phyloP scores from a whole-genome alignment of 2,888 invertebrate genomes.

The Meandrusa payeni region DNA sequence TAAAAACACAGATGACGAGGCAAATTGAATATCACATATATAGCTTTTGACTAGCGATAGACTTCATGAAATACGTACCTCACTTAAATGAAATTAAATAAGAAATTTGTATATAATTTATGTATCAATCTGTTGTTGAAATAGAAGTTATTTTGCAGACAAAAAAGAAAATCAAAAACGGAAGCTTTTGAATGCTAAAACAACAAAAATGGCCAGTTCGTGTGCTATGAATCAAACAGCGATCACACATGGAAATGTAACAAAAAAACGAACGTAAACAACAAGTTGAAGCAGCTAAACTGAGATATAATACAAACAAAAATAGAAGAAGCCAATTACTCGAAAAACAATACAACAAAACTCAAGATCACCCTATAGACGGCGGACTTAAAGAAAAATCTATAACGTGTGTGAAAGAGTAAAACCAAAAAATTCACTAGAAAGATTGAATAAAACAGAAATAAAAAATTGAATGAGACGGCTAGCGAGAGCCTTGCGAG shows the following conservation, averaged over 20 bases:
- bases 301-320: constrained; percentile 9
- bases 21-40: too few species aligned
- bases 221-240: constrained; percentile 9
- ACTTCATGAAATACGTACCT: too few species aligned
- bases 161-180: constrained; percentile 21
- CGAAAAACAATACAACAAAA: constrained; percentile 20
- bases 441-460: constrained; percentile 37
- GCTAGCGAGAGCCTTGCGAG: constrained; percentile 18
- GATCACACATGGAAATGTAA: constrained; percentile 6
- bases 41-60: too few species aligned
- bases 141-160: background rate
- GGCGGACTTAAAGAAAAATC: constrained; percentile 9
- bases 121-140: too few species aligned
- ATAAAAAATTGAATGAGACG: constrained; percentile 34
- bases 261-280: constrained; percentile 9
- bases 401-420: constrained; percentile 12
- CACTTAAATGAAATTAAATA: too few species aligned
- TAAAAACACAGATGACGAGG: too few species aligned
- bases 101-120: too few species aligned
- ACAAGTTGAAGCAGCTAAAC: constrained; percentile 1
- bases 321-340: constrained; percentile 9
- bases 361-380: constrained; percentile 22
- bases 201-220: constrained; percentile 3
- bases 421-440: constrained; percentile 38
- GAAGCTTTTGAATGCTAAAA: constrained; percentile 12